Conservation (phyloP, 2,888 invertebrate species). For the Loripinus fragilis region DNA sequence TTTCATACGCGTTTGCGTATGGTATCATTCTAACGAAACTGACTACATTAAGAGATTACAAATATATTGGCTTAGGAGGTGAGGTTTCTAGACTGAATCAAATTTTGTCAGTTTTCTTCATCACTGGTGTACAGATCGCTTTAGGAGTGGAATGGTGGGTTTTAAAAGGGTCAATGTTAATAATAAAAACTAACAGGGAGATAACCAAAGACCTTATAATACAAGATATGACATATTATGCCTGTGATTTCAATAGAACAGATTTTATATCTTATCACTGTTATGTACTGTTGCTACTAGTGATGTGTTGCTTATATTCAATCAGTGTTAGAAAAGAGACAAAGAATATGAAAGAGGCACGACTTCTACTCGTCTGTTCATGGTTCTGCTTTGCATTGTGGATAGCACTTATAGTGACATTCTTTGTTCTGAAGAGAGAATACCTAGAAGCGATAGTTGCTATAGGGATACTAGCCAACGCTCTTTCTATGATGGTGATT, state of each 20-base stretch:
- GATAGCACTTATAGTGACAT: conserved; percentile 87
- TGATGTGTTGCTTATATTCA: conserved; percentile 92
- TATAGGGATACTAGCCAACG: conserved; percentile 93
- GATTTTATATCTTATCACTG: conserved; percentile 88
- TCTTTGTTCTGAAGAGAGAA: conserved; percentile 71
- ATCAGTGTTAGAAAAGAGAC: conserved; percentile 92
- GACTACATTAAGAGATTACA: conserved; percentile 94
- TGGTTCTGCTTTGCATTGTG: conserved; percentile 91
- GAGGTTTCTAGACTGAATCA: conserved; percentile 90
- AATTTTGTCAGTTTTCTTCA: conserved; percentile 92
- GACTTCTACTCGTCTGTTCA: conserved; percentile 94
- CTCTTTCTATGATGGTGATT: conserved; percentile 93
- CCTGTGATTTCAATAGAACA: conserved; percentile 68
- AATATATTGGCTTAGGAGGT: conserved; percentile 91
- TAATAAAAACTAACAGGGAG: conserved; percentile 47
- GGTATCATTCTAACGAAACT: conserved; percentile 96
- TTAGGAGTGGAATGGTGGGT: conserved; percentile 82
- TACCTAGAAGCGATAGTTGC: conserved; percentile 89
- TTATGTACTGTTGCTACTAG: conserved; percentile 92
- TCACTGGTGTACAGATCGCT: conserved; percentile 89
- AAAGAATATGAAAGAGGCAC: conserved; percentile 96
- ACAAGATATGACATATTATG: conserved; percentile 52
- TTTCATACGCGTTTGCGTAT: conserved; percentile 90
- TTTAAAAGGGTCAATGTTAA: conserved; percentile 69
- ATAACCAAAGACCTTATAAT: conserved; percentile 50